phyloP scores from a whole-genome alignment of 2,113 vertebrate species.

The Morphnarchus princeps region DNA sequence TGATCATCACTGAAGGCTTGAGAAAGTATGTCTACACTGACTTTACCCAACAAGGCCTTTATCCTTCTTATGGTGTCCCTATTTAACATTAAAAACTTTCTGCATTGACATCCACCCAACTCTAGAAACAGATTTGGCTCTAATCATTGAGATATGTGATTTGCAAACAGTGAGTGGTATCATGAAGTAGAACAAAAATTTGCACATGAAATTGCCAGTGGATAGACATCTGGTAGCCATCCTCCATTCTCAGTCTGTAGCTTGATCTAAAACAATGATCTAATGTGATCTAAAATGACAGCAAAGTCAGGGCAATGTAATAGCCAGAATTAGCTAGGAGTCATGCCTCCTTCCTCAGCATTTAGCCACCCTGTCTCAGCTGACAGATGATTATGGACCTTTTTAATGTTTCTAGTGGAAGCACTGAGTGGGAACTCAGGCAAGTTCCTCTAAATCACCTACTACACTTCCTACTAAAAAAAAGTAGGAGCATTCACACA shows the following conservation, averaged over 20 bases:
- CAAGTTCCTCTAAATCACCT: background rate
- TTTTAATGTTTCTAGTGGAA: background rate
- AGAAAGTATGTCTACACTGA: background rate
- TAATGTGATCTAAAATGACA: background rate
- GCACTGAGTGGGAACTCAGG: background rate
- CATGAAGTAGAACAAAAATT: background rate
- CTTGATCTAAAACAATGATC: background rate
- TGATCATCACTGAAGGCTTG: background rate
- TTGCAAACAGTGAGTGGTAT: background rate
- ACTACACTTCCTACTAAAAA: background rate
- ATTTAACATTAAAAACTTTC: background rate
- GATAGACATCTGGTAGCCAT: background rate
- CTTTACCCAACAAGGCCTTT: background rate
- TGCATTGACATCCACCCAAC: background rate
- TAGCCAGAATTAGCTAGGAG: background rate
- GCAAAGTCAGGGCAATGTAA: background rate
- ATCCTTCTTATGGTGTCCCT: background rate
- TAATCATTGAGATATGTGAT: background rate
- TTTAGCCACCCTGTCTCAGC: background rate
- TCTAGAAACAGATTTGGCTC: background rate
- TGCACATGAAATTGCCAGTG: background rate
- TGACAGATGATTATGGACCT: background rate
- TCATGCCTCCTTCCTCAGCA: background rate
- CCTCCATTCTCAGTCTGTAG: background rate
- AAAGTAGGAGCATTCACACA: background rate